These are phyloP conservation scores for Cepaea hortensis DNA, from an alignment of 2,888 invertebrate species.

Conservation along the genomic window DNA sequence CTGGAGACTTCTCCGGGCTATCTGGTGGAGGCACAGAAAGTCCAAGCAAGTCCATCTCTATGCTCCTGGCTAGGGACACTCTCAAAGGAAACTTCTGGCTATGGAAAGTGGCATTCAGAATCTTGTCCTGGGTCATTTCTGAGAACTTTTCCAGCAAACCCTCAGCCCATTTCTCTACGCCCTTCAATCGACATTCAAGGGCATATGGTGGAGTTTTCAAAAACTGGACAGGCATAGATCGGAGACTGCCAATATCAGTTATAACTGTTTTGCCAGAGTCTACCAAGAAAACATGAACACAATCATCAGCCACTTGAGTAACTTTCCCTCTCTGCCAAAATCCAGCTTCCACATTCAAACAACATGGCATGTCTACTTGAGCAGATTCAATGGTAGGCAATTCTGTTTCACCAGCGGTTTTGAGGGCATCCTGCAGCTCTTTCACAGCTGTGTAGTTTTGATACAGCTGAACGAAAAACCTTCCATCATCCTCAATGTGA, in stretches of 20 bases:
- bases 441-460: conserved; percentile 71
- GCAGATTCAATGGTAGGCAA: conserved; percentile 33
- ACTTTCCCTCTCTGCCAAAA: conserved; percentile 84
- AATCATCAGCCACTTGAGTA: conserved; percentile 75
- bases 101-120: conserved; percentile 51
- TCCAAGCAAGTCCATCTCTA: conserved; percentile 52
- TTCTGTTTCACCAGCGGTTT: conserved; percentile 70
- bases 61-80: conserved; percentile 53
- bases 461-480: conserved; percentile 83
- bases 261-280: conserved; percentile 80
- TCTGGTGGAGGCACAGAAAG: conserved; percentile 30
- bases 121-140: conserved; percentile 54
- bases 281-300: conserved; percentile 80
- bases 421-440: conserved; percentile 77
- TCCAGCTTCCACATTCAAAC: conserved; percentile 81
- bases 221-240: conserved; percentile 47
- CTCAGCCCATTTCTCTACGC: conserved; percentile 52
- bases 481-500: conserved; percentile 49
- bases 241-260: conserved; percentile 34
- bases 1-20: neutral
- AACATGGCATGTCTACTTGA: conserved; percentile 80
- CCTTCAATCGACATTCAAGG: conserved; percentile 55
- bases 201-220: conserved; percentile 54
- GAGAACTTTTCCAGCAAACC: conserved; percentile 51
- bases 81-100: conserved; percentile 47